Conservation (phyloP, 64 coral and sea anemone species). For the Acropora tenuis region DNA sequence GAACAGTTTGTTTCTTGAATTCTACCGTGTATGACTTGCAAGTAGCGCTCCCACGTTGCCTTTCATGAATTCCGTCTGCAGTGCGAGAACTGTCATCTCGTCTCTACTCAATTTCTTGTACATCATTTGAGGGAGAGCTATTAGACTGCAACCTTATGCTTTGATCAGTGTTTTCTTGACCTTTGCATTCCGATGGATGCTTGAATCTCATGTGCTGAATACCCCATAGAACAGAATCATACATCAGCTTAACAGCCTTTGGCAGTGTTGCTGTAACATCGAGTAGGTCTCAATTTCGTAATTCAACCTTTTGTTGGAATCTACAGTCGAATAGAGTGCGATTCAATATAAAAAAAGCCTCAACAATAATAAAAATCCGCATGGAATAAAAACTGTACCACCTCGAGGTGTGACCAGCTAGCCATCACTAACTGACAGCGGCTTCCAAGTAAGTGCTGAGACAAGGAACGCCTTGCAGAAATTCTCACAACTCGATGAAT, state of each 20-base stretch:
- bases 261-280: constrained; percentile 5
- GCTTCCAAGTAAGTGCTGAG: too few relatives aligned
- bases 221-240: not conserved
- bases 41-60: not conserved
- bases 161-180: constrained; percentile 9
- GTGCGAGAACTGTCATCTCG: too few relatives aligned
- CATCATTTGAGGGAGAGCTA: not conserved
- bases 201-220: constrained; percentile 12
- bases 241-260: not conserved
- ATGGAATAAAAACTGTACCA: too few relatives aligned
- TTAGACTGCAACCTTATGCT: constrained; percentile 4
- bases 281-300: not conserved
- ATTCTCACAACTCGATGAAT: too few relatives aligned
- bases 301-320: not conserved
- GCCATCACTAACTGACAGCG: too few relatives aligned
- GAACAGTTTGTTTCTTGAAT: constrained; percentile 41
- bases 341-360: too few relatives aligned
- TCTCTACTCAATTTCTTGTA: constrained; percentile 47
- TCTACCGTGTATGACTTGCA: constrained; percentile 43
- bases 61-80: not conserved
- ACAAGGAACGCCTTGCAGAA: too few relatives aligned
- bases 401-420: too few relatives aligned
- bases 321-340: too few relatives aligned
- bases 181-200: not conserved
- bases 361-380: too few relatives aligned